phyloP scores from a whole-genome alignment of 2,888 invertebrate species.

The Brenthis daphne region DNA sequence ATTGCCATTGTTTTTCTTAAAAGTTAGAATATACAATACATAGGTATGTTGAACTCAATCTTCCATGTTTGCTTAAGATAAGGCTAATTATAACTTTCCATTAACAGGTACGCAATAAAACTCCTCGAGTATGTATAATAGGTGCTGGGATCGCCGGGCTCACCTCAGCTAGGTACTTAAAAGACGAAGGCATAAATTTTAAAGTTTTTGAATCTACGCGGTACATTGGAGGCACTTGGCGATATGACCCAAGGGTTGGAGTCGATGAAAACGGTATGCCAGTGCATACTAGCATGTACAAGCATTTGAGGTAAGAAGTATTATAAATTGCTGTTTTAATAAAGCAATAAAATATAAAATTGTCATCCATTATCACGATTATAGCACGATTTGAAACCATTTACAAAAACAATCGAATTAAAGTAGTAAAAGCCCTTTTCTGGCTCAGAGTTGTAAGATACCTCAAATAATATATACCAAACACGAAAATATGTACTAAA shows the following conservation, averaged over 20 bases:
- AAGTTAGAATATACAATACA: too few species aligned
- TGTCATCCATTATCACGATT: too few species aligned
- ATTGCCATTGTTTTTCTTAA: too few species aligned
- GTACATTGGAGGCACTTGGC: constrained; percentile 73
- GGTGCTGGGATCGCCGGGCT: constrained; percentile 73
- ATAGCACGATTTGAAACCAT: too few species aligned
- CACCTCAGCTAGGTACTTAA: constrained; percentile 64
- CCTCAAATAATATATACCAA: too few species aligned
- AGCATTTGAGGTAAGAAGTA: constrained; percentile 80
- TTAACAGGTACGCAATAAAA: constrained; percentile 35
- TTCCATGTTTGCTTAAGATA: neutral
- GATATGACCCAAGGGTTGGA: constrained; percentile 75
- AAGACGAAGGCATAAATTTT: constrained; percentile 64
- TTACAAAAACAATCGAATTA: too few species aligned
- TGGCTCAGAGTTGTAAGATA: too few species aligned
- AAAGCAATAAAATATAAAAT: neutral
- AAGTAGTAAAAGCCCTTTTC: too few species aligned
- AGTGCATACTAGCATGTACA: constrained; percentile 87
- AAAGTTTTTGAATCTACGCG: constrained; percentile 66
- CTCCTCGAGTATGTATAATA: constrained; percentile 65
- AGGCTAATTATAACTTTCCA: neutral
- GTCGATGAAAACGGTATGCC: constrained; percentile 81
- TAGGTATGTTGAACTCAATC: too few species aligned
- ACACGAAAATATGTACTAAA: neutral
- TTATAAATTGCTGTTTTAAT: neutral